A percentile compares a stretch with the other conserved stretches of the same genome.
phyloP scores from a whole-genome alignment of 2,888 invertebrate species.

The Acanthosepion lycidas region DNA sequence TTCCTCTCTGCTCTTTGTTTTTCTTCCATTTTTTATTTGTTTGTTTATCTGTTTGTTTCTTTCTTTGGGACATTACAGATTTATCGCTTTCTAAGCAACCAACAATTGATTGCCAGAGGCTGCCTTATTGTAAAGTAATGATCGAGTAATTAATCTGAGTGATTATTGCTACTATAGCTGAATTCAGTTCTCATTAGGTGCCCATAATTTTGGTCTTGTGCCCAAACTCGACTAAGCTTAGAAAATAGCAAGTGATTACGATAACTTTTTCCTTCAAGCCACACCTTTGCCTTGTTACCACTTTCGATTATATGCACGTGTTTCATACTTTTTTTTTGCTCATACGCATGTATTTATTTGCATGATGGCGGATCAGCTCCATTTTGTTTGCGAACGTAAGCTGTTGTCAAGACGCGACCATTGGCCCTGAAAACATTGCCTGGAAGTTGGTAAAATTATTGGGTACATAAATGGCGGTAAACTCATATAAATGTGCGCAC shows the following conservation, averaged over 20 bases:
- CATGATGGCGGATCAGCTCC: background rate
- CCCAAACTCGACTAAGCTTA: too few species aligned
- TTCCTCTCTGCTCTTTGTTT: background rate
- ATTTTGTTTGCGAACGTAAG: slow-evolving; percentile 33
- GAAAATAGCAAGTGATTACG: background rate
- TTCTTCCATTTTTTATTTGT: background rate
- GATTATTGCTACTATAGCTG: too few species aligned
- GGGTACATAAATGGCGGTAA: background rate
- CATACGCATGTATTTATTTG: background rate
- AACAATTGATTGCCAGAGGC: background rate
- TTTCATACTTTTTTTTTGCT: background rate
- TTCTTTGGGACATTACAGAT: background rate
- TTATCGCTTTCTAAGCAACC: background rate
- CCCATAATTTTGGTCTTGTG: too few species aligned
- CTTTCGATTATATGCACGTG: background rate
- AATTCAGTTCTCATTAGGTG: too few species aligned
- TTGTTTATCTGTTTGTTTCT: background rate
- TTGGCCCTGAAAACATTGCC: background rate
- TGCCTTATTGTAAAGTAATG: too few species aligned
- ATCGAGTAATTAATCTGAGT: too few species aligned
- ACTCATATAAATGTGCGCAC: background rate
- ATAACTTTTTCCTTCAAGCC: background rate
- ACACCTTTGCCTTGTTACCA: background rate
- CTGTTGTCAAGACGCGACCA: background rate
- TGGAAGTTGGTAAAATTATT: background rate